Percentiles rank a stretch among this genome's conserved stretches.
Conservation (phyloP, 2,113 vertebrate genomes). For the Catagonus wagneri region DNA sequence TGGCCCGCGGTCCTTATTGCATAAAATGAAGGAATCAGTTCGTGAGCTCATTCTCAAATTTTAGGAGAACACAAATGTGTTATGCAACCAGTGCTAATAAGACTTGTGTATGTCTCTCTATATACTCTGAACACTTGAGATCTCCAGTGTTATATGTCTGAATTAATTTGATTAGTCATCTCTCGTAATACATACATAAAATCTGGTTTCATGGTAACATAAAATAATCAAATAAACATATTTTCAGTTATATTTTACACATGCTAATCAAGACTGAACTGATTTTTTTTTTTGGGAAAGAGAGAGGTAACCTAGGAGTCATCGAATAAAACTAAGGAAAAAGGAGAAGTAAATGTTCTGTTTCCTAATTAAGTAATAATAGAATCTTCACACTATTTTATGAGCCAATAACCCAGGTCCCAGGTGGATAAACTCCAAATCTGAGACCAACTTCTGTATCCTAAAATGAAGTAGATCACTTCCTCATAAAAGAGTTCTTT, state of each 20-base stretch:
- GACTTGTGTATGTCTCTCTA: not conserved
- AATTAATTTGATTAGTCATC: not conserved
- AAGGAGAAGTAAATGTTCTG: not conserved
- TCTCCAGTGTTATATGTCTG: not conserved
- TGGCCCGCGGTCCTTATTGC: not conserved
- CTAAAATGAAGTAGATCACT: constrained; percentile 41
- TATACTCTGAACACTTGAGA: not conserved
- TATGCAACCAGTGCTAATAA: fast-evolving
- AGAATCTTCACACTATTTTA: constrained; percentile 57
- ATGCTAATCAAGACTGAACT: not conserved
- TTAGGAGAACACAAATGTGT: not conserved
- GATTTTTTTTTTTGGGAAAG: not conserved
- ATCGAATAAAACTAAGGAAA: constrained; percentile 62
- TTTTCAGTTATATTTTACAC: not conserved
- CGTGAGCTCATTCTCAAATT: not conserved
- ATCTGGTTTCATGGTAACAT: not conserved
- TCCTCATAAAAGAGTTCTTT: constrained; percentile 30
- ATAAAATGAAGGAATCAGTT: not conserved
- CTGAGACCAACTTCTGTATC: constrained; percentile 51
- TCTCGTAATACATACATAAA: not conserved
- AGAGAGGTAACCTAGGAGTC: not conserved
- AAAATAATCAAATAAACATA: not conserved
- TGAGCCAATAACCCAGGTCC: constrained; percentile 65
- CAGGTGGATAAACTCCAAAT: constrained; percentile 4
- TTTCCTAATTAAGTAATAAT: constrained; percentile 73